Evolutionary conservation across 2,797 vertebrate genomes (phyloP), one percentile per base, ranked within the genome.

Genomic region (Poecile montanus): DNA sequence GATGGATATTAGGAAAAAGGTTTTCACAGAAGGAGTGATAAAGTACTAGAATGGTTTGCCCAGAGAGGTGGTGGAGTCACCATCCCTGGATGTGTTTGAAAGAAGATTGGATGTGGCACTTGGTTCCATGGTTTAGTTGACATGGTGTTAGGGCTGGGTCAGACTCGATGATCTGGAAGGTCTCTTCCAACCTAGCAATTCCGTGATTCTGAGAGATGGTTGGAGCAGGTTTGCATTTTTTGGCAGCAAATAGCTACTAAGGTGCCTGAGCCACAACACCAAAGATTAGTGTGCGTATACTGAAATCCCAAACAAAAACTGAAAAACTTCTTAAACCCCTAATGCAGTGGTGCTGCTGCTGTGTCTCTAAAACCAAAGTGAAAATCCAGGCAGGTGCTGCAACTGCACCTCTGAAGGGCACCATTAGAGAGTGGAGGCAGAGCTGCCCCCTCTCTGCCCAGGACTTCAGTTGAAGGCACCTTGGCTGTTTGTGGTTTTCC

Each of bases 401-500:
- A 42, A n/a, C 14, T 32, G 7, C 25, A 51, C 3, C 23, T 11
- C 53, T 18, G 56, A n/a, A 8, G 13, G 50, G 50, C 7, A 71
- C 9, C 40, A 44, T 19, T 0, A 14, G 27, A 40, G 25, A 58
- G 21, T 0, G n/a, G 40, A 66, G 36, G 56, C 26, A 85, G 44
- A 91, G 67, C 9, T 56, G 36, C 3, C 2, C 22, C 23, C 9
- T 7, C 20, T n/a, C 36, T 4, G 16, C 18, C 65, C 51, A 57
- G n/a, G 22, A 42, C 27, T 56, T 58, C 8, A 26, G n/a, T 20
- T 0, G 0, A 70, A 80, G 29, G 17, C 13, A 25, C 4, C 0
- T 0, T 1, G 8, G 19, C 3, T 26, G 3, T 17, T 26, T 0
- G 0, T 0, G 0, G 7, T 53, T 71, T 85, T 71, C 61, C 32